A percentile compares a stretch with the other conserved stretches of the same genome.
These are phyloP conservation scores for Archips crataeganus DNA, from an alignment of 2,888 invertebrate genomes.

Conservation along the genomic window DNA sequence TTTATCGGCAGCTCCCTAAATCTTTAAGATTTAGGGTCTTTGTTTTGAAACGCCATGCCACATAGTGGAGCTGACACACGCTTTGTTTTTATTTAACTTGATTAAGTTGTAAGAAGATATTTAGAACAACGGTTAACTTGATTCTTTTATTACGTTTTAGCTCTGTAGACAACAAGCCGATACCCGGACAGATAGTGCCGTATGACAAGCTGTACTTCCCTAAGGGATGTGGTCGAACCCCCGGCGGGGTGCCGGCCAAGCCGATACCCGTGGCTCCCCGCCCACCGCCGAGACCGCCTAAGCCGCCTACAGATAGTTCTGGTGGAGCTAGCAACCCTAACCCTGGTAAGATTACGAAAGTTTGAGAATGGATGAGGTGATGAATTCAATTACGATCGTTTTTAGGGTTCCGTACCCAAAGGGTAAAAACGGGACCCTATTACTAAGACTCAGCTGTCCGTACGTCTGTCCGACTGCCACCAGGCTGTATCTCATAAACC, in stretches of 20 bases:
- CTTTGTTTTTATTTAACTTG: not conserved
- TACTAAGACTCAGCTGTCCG: too few species aligned
- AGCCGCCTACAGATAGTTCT: slow-evolving; percentile 69
- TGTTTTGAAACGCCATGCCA: not conserved
- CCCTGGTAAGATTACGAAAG: slow-evolving; percentile 50
- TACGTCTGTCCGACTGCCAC: too few species aligned
- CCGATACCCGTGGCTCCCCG: slow-evolving; percentile 65
- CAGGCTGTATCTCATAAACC: too few species aligned
- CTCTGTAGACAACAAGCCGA: slow-evolving; percentile 55
- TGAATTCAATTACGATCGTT: too few species aligned
- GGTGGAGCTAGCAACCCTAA: slow-evolving; percentile 74
- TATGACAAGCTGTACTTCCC: slow-evolving; percentile 91
- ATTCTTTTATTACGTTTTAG: slow-evolving; percentile 46
- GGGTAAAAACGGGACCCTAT: too few species aligned
- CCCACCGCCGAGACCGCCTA: slow-evolving; percentile 55
- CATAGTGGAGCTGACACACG: too few species aligned
- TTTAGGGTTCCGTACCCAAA: too few species aligned
- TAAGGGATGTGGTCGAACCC: slow-evolving; percentile 88
- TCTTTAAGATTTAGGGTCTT: not conserved
- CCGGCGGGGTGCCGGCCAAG: slow-evolving; percentile 74
- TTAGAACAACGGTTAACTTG: not conserved
- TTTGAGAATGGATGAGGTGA: too few species aligned
- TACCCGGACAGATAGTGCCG: slow-evolving; percentile 84
- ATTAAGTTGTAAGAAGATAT: too few species aligned
- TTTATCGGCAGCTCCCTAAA: slow-evolving; percentile 3